These are phyloP conservation scores for Phylloscopus trochiloides DNA, from an alignment of 2,113 vertebrate species.

Conservation along the genomic window DNA sequence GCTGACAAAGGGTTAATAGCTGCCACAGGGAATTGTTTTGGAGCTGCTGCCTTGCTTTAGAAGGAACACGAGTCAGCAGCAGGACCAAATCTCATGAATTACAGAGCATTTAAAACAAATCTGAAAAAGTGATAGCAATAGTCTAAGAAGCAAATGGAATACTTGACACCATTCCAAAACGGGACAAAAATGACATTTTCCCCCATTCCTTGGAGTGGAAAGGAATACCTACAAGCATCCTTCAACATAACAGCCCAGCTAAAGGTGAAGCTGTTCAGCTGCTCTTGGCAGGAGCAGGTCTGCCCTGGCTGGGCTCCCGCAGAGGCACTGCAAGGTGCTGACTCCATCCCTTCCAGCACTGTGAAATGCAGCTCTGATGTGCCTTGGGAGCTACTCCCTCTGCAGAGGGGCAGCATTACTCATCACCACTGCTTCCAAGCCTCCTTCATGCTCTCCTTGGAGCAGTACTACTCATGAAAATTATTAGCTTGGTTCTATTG, in stretches of 20 bases:
- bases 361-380: neutral
- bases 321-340: neutral
- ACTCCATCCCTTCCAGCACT: neutral
- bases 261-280: neutral
- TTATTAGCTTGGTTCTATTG: neutral
- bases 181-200: neutral
- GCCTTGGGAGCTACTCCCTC: neutral
- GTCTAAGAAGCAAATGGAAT: neutral
- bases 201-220: neutral
- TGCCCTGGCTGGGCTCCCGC: neutral
- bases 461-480: neutral
- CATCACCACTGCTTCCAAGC: neutral
- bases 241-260: neutral
- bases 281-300: neutral
- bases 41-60: neutral
- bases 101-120: neutral
- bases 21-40: neutral
- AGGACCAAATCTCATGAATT: neutral
- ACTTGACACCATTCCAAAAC: neutral
- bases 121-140: neutral
- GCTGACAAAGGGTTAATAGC: neutral
- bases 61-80: neutral
- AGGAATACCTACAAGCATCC: neutral
- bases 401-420: neutral
- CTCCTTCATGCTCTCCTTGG: neutral